Evolutionary conservation across 2,113 vertebrate genomes (phyloP).

Genomic region (Atractosteus spatula): DNA sequence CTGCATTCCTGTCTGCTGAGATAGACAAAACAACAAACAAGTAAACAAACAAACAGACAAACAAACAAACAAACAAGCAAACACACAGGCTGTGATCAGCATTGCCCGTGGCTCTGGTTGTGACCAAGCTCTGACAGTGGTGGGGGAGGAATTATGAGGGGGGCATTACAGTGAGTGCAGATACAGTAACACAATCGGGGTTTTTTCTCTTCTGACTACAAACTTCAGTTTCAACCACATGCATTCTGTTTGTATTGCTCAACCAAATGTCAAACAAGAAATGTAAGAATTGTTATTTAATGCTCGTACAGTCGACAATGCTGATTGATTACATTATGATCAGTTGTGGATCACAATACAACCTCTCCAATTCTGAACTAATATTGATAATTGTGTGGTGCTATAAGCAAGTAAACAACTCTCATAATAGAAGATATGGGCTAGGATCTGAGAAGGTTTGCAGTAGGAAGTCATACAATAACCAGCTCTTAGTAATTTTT

Average conservation of each 20-base stretch:
- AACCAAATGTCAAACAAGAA: too few relatives aligned
- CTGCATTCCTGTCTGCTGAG: slow-evolving; percentile 10
- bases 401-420: too few relatives aligned
- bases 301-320: too few relatives aligned
- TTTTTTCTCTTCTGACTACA: not conserved
- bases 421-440: too few relatives aligned
- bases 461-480: not conserved
- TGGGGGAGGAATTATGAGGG: not conserved
- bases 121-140: not conserved
- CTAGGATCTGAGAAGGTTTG: too few relatives aligned
- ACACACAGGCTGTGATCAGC: slow-evolving; percentile 15
- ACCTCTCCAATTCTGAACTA: too few relatives aligned
- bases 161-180: not conserved
- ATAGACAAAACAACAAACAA: slow-evolving; percentile 30
- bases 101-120: slow-evolving; percentile 17
- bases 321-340: too few relatives aligned
- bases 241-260: too few relatives aligned
- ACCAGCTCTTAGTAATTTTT: not conserved
- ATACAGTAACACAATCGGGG: not conserved
- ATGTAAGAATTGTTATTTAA: too few relatives aligned
- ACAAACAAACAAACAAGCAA: not conserved
- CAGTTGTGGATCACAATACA: too few relatives aligned
- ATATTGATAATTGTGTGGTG: too few relatives aligned
- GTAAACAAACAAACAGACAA: not conserved
- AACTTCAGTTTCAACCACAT: too few relatives aligned